Evolutionary conservation across 2,888 invertebrate species (phyloP).

Genomic region (Diarsia rubi): DNA sequence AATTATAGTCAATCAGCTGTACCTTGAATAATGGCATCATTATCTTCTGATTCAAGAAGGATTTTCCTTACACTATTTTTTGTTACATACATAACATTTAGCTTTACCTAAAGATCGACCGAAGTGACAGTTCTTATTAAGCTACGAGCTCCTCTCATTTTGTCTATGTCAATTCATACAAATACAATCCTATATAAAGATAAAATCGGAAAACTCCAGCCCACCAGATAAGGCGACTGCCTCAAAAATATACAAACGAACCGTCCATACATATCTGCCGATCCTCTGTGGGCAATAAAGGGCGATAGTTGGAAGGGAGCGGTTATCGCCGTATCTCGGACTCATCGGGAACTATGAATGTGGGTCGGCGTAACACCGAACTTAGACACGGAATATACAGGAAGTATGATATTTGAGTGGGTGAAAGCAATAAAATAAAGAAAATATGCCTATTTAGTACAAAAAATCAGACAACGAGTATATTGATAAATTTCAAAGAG

Average conservation of each 20-base stretch:
- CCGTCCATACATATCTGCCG: constrained; percentile 34
- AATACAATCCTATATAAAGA: constrained; percentile 7
- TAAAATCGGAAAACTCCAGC: background rate
- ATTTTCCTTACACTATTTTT: background rate
- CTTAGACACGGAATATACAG: constrained; percentile 6
- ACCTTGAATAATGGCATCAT: background rate
- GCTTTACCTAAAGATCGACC: too few species aligned
- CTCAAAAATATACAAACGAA: constrained; percentile 40
- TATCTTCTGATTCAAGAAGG: background rate
- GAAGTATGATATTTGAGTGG: constrained; percentile 5
- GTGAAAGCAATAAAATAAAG: too few species aligned
- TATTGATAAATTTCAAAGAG: too few species aligned
- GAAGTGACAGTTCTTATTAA: too few species aligned
- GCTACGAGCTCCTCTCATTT: too few species aligned
- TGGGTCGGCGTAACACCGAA: constrained; percentile 51
- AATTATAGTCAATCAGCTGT: background rate
- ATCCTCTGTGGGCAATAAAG: constrained; percentile 51
- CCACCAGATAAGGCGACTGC: constrained; percentile 11
- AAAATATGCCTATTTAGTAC: background rate
- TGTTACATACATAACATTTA: too few species aligned
- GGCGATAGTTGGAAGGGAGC: constrained; percentile 53
- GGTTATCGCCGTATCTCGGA: constrained; percentile 52
- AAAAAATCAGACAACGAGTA: background rate
- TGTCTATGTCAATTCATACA: background rate
- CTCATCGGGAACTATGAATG: constrained; percentile 51